Percentiles rank a stretch among this genome's conserved stretches.
Evolutionary conservation across 2,113 vertebrate species (phyloP).

Genomic region (Lycocorax pyrrhopterus): DNA sequence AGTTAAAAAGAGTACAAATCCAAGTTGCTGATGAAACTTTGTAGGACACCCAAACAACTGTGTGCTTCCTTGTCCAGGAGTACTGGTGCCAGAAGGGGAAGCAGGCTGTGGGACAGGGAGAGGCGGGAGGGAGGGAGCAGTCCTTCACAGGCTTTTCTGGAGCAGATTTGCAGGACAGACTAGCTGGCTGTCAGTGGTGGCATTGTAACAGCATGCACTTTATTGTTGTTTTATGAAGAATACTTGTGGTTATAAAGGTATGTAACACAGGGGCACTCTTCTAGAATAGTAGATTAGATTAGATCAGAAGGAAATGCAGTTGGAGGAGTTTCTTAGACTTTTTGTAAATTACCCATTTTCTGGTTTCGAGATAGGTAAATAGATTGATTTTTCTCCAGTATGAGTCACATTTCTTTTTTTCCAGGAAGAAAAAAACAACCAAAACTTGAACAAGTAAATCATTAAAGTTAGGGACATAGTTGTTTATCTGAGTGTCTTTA

Average conservation of each 20-base stretch:
- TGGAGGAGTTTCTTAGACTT: slow-evolving; percentile 1
- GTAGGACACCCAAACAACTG: neutral
- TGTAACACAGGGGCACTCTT: neutral
- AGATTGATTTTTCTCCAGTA: neutral
- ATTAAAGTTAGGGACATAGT: neutral
- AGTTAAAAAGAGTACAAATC: neutral
- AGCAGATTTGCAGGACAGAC: neutral
- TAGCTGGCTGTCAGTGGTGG: neutral
- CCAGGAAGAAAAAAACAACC: neutral
- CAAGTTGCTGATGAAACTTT: neutral
- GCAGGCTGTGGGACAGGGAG: neutral
- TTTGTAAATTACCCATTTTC: slow-evolving; percentile 60
- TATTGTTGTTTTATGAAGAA: slow-evolving; percentile 24
- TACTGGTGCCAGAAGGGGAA: neutral
- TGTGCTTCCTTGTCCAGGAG: neutral
- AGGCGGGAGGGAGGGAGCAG: neutral
- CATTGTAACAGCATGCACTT: slow-evolving; percentile 10
- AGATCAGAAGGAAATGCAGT: neutral
- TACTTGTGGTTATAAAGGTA: neutral
- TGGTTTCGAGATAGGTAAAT: slow-evolving; percentile 29
- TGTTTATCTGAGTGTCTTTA: neutral
- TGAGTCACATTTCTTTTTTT: neutral
- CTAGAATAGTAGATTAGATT: neutral
- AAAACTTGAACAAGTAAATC: neutral
- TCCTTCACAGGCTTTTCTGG: neutral